Percentiles rank a stretch among this genome's conserved stretches.
These are phyloP conservation scores for Caenorhabditis inopinata DNA, from an alignment of 1,140 invertebrate species.

Conservation along the genomic window DNA sequence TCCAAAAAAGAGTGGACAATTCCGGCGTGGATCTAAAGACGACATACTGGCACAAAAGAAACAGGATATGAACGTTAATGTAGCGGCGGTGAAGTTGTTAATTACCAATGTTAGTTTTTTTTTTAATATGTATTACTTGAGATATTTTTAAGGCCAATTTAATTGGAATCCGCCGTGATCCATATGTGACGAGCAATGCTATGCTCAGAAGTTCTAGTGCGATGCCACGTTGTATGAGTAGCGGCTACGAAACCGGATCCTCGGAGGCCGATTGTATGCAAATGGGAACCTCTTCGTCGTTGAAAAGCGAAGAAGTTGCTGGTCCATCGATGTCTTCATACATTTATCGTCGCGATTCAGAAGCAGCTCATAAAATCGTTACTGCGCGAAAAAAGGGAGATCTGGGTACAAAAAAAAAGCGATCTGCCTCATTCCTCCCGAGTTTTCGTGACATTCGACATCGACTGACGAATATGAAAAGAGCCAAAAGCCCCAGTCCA, in stretches of 20 bases:
- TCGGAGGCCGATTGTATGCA: not conserved
- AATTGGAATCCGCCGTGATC: constrained; percentile 1
- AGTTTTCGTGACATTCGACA: not conserved
- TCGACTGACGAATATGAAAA: not conserved
- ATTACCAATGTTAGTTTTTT: not conserved
- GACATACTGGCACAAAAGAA: not conserved
- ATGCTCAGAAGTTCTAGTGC: not conserved
- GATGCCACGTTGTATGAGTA: constrained; percentile 19
- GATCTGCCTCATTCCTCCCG: not conserved
- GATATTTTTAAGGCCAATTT: not conserved
- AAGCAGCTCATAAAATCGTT: not conserved
- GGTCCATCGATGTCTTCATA: not conserved
- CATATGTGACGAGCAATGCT: not conserved
- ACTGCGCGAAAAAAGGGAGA: not conserved
- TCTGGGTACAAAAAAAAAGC: not conserved
- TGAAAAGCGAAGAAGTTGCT: not conserved
- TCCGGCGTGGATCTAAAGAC: not conserved
- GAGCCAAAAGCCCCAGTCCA: not conserved
- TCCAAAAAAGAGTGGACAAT: not conserved
- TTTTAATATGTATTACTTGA: too few relatives aligned
- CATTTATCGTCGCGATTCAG: not conserved
- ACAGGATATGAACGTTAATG: not conserved
- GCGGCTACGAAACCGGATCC: not conserved
- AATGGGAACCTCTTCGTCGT: not conserved
- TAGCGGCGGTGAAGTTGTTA: constrained; percentile 10